Percentiles rank a stretch among this genome's conserved stretches.
Evolutionary conservation across 2,113 vertebrate species (phyloP).

Genomic region (Mungos mungo): DNA sequence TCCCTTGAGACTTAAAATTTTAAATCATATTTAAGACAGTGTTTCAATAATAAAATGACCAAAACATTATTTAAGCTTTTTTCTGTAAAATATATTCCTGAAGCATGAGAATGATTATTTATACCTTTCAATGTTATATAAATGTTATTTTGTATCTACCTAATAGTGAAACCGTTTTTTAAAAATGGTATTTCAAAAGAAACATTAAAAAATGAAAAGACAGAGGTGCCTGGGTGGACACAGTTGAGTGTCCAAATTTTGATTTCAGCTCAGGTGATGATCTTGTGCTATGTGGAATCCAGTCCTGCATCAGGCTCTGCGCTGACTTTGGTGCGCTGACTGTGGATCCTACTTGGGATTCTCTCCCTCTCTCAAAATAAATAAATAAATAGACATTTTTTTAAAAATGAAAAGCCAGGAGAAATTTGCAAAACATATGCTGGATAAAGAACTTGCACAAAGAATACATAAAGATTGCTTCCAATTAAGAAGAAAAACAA

Average conservation of each 20-base stretch:
- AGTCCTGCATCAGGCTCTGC: too few relatives aligned
- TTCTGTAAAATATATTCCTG: background rate
- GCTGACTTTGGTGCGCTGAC: too few relatives aligned
- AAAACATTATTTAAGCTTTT: background rate
- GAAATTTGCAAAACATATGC: constrained; percentile 26
- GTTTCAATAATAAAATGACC: constrained; percentile 4
- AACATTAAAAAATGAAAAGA: constrained; percentile 12
- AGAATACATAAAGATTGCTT: background rate
- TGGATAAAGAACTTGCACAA: background rate
- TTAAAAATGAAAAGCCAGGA: background rate
- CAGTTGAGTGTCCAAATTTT: too few relatives aligned
- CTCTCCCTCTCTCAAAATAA: too few relatives aligned
- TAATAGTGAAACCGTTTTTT: background rate
- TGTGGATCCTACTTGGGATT: too few relatives aligned
- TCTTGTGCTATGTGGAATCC: too few relatives aligned
- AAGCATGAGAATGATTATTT: background rate
- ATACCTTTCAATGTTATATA: background rate
- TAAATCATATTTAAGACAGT: background rate
- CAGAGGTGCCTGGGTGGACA: too few relatives aligned
- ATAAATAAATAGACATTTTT: background rate
- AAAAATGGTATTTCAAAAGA: background rate
- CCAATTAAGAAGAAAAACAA: background rate
- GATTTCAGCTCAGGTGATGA: too few relatives aligned
- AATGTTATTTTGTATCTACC: background rate
- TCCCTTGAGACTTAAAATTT: background rate